Evolutionary conservation across 2,113 vertebrate species (phyloP), one percentile per base, ranked within the genome.

Genomic region (Pelobates fuscus): DNA sequence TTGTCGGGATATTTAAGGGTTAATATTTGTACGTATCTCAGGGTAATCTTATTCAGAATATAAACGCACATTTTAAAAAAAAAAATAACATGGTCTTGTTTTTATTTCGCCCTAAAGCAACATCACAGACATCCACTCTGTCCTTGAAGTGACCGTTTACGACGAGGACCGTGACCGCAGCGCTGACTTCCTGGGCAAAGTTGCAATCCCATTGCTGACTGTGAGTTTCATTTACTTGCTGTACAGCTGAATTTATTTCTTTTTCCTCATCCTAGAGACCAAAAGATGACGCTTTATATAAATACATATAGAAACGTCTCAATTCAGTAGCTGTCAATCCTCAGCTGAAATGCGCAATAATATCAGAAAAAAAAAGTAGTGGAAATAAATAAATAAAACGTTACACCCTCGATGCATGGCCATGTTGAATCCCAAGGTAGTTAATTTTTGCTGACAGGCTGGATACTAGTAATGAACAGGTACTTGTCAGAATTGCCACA

Each of bases 401-500:
- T 91, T 92, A 90, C 93, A 92, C 93, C 89, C 88, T 90, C 86
- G 82, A 91, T 89, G 87, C 89, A 88, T 88, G 83, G 87, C 90
- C 86, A 86, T 92, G 88, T 94, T 94, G 95, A 98, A 95, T 96
- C 97, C 97, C 95, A 93, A 92, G 96, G 95, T 96, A 94, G 93
- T 96, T 98, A 94, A 98, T 99, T 96, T 96, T 93, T 93, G 91
- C 90, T 98, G 96, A 97, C 97, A 96, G 95, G 91, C 89, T 92
- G 87, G 91, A 93, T 92, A 86, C 88, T 93, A 94, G 95, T 98
- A 99, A 99, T 99, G 97, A 99, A 99, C 97, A 99, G 97, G 97
- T 99, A 98, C 96, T 99, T 99, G 97, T 99, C 97, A 99, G 93
- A 96, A 94, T 97, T 96, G 96, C 96, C 96, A 98, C 94, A 96